Conservation (phyloP, 2,888 invertebrate species). For the Campoletis raptor region DNA sequence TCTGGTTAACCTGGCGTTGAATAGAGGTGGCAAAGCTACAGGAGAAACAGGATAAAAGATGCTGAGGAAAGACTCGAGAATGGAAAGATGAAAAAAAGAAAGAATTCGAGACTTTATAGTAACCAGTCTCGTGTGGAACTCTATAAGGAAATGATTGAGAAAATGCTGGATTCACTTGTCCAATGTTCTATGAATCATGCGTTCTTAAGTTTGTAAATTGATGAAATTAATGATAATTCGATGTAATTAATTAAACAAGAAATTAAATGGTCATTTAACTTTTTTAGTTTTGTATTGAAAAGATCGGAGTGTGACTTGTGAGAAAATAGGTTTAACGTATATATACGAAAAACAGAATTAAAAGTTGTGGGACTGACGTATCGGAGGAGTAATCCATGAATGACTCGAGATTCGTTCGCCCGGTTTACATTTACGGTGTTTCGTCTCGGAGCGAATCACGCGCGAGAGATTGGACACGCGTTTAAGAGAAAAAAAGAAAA, state of each 20-base stretch:
- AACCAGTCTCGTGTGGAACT: constrained; percentile 70
- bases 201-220: neutral
- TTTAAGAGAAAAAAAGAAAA: constrained; percentile 1
- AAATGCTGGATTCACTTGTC: constrained; percentile 60
- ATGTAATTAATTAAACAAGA: neutral
- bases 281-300: neutral
- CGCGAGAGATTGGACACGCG: constrained; percentile 28
- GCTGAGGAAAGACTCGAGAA: constrained; percentile 44
- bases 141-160: constrained; percentile 80
- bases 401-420: constrained; percentile 73
- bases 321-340: neutral
- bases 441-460: neutral
- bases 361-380: neutral
- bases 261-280: neutral
- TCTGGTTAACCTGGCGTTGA: neutral
- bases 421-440: constrained; percentile 78
- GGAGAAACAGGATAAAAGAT: constrained; percentile 72
- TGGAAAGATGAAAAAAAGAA: constrained; percentile 42
- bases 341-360: neutral
- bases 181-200: neutral
- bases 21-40: constrained; percentile 68
- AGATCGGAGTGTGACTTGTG: neutral
- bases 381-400: constrained; percentile 70
- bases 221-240: neutral
- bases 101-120: constrained; percentile 15